These are phyloP conservation scores for Neoascia interrupta DNA, from an alignment of 2,888 invertebrate species.

Conservation along the genomic window DNA sequence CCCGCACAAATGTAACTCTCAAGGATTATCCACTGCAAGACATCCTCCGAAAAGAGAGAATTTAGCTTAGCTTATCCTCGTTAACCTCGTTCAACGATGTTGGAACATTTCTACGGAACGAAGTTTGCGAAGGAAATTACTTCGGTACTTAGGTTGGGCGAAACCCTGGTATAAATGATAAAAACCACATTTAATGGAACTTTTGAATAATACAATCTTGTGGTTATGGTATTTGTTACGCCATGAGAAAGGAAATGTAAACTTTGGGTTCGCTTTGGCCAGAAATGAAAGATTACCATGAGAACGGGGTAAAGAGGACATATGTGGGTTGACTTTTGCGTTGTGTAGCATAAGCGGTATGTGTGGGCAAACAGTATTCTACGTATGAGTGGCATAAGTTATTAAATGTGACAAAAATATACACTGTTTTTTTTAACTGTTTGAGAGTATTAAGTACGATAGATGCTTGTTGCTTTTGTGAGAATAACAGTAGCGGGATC, in stretches of 20 bases:
- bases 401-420: too few species aligned
- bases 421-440: too few species aligned
- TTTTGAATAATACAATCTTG: slow-evolving; percentile 62
- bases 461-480: too few species aligned
- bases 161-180: slow-evolving; percentile 41
- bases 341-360: neutral
- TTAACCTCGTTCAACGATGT: slow-evolving; percentile 49
- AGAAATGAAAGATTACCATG: slow-evolving; percentile 6
- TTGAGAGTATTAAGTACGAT: too few species aligned
- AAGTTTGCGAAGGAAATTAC: slow-evolving; percentile 65
- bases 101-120: slow-evolving; percentile 31
- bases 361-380: neutral
- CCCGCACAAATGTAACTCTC: slow-evolving; percentile 28
- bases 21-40: slow-evolving; percentile 39
- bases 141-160: slow-evolving; percentile 45
- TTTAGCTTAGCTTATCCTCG: slow-evolving; percentile 44
- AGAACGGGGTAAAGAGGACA: neutral
- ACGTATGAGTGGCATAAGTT: too few species aligned
- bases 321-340: too few species aligned
- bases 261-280: slow-evolving; percentile 21
- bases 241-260: slow-evolving; percentile 25
- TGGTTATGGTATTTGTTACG: slow-evolving; percentile 19
- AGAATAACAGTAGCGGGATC: too few species aligned
- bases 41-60: neutral
- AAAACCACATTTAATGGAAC: slow-evolving; percentile 61